Conservation (phyloP, 2,797 vertebrate species). For the Pseudochirops cupreus region DNA sequence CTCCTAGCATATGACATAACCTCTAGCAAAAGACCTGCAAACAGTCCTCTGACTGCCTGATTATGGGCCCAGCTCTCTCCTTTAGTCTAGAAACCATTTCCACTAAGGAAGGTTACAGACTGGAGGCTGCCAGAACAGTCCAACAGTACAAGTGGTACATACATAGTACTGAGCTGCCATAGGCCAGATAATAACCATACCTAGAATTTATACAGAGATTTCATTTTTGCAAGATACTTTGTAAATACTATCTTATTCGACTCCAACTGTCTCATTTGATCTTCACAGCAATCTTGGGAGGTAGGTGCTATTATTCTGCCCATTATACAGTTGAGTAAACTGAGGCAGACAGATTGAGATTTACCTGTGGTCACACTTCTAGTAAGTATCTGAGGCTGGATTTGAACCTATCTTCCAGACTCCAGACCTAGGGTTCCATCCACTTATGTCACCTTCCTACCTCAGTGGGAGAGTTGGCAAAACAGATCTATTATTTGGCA, state of each 20-base stretch:
- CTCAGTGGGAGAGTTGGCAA: not conserved
- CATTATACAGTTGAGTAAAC: not conserved
- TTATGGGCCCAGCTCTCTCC: not conserved
- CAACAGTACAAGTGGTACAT: not conserved
- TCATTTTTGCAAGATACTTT: not conserved
- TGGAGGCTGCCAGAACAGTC: not conserved
- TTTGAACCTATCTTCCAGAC: not conserved
- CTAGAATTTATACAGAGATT: not conserved
- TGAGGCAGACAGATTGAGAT: not conserved
- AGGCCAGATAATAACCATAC: not conserved
- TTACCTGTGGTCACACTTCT: not conserved
- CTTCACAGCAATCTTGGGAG: not conserved
- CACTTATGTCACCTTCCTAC: not conserved
- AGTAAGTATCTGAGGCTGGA: not conserved
- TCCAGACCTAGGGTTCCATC: not conserved
- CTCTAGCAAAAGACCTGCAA: not conserved
- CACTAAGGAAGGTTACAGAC: not conserved
- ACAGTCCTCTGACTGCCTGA: not conserved
- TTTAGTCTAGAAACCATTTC: not conserved
- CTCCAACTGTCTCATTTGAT: not conserved
- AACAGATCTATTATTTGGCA: not conserved
- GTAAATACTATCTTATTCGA: not conserved
- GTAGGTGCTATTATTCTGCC: not conserved
- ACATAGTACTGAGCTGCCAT: not conserved
- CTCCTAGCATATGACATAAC: not conserved